A percentile compares a stretch with the other conserved stretches of the same genome.
phyloP scores from a whole-genome alignment of 2,888 invertebrate species.

The Tiliacea aurago region DNA sequence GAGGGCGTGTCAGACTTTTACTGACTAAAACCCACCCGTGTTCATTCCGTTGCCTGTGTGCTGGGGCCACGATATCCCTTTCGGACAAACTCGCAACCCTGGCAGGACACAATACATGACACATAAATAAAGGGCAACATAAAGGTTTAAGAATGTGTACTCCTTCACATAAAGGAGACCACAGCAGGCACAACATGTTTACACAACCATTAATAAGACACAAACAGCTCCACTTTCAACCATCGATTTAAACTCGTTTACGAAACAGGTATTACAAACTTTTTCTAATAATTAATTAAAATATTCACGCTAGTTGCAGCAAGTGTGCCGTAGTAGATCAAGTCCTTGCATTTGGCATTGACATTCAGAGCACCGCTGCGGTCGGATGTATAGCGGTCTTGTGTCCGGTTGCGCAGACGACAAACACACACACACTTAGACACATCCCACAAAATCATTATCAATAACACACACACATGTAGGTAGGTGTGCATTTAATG shows the following conservation, averaged over 20 bases:
- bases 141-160: too few relatives aligned
- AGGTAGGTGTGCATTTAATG: slow-evolving; percentile 30
- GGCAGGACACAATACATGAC: too few relatives aligned
- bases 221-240: slow-evolving; percentile 27
- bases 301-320: slow-evolving; percentile 39
- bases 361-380: slow-evolving; percentile 61
- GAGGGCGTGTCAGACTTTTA: too few relatives aligned
- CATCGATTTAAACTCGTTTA: slow-evolving; percentile 44
- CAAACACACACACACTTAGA: slow-evolving; percentile 30
- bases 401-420: slow-evolving; percentile 62
- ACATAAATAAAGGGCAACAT: too few relatives aligned
- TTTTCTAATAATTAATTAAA: slow-evolving; percentile 61
- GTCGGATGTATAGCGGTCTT: slow-evolving; percentile 67
- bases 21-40: too few relatives aligned
- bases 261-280: slow-evolving; percentile 45
- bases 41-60: too few relatives aligned
- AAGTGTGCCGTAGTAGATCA: slow-evolving; percentile 50
- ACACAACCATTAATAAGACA: slow-evolving; percentile 20
- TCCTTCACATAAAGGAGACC: too few relatives aligned
- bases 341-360: slow-evolving; percentile 65
- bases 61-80: too few relatives aligned
- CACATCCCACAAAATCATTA: not conserved
- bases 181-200: too few relatives aligned
- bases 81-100: too few relatives aligned
- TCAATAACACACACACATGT: not conserved